Conservation (phyloP, 2,113 vertebrate genomes). For the Silurus asotus region DNA sequence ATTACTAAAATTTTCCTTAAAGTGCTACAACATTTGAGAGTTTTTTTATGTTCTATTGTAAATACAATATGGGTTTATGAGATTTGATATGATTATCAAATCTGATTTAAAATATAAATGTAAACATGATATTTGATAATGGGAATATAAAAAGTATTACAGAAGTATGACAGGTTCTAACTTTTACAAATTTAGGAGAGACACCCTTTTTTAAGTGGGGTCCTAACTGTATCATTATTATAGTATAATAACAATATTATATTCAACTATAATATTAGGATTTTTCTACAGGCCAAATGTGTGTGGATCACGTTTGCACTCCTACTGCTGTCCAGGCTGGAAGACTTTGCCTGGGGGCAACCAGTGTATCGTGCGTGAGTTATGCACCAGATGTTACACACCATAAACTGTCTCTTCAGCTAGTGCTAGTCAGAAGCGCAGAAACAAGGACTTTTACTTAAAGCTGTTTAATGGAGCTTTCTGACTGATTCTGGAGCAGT, state of each 20-base stretch:
- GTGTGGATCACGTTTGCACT: conserved; percentile 78
- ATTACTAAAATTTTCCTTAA: no score
- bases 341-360: conserved; percentile 77
- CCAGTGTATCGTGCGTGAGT: conserved; percentile 81
- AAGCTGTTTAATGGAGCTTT: neutral
- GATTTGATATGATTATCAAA: no score
- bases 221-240: neutral
- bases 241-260: no score
- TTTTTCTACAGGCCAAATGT: conserved; percentile 74
- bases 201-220: neutral
- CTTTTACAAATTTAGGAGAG: neutral
- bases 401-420: conserved; percentile 6
- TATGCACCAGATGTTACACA: conserved; percentile 41
- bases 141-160: neutral
- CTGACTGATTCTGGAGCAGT: neutral
- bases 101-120: no score
- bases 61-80: no score
- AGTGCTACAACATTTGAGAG: no score
- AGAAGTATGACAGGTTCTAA: neutral
- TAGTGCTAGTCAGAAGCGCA: neutral
- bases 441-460: neutral
- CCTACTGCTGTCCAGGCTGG: conserved; percentile 80
- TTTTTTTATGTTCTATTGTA: no score
- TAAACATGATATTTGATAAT: neutral
- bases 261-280: neutral